Base-by-base conservation (phyloP, 2,888 invertebrate genomes). In the Andrena fulva region DNA sequence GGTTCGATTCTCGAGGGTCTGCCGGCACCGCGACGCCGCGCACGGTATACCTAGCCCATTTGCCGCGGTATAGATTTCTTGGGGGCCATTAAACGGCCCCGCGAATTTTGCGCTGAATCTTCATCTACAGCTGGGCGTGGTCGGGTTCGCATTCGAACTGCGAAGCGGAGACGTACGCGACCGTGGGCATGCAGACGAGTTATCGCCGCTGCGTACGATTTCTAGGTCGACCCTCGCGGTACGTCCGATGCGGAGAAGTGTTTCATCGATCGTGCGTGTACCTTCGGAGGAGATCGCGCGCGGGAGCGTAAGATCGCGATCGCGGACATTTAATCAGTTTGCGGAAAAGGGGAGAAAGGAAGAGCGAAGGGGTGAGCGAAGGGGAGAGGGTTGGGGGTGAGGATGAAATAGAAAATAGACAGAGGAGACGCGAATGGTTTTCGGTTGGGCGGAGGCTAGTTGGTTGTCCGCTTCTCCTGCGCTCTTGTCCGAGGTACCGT, bases 401-500 rank as follows among this genome's bases (percentile, higher is more conserved):
- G 20, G 27, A 2, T 8, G 35, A n/a, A 48, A 35, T 35, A 24
- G 29, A 31, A 62, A 69, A 52, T 62, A 48, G 60, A 48, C 48
- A 59, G 27, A 24, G 24, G 66, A 77, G 68, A 78, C 35, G 82
- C 78, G 77, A 80, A 75, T 76, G 56, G 76, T 72, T 87, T 87
- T 88, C 78, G 84, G 80, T 82, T 77, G 85, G 88, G 84, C 80
- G 89, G 80, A 86, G 85, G 80, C 85, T 80, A 72, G 77, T 67
- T 29, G 82, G 78, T 73, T 81, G 77, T 80, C 74, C 74, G 83
- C 64, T 74, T 71, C 77, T 81, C 85, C 76, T 48, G 72, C 52
- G 82, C 77, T 77, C 77, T 85, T 78, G 84, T 81, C 80, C 83
- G 73, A 70, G 62, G 84, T 89, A 89, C 89, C 89, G 89, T 89